phyloP scores from a whole-genome alignment of 1,140 invertebrate species.

The Bombus picipes region DNA sequence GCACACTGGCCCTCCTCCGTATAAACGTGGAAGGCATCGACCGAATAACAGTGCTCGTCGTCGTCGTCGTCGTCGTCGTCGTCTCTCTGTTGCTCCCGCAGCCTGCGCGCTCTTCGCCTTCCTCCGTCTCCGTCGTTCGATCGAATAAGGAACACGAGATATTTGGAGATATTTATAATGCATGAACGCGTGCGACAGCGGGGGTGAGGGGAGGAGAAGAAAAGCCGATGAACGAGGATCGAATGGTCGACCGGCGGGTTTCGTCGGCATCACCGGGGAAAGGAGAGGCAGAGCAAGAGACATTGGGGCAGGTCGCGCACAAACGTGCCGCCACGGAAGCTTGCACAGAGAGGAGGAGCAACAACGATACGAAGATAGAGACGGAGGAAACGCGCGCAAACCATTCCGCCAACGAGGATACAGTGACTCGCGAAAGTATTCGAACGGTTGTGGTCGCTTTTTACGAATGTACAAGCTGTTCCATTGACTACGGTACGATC shows the following conservation, averaged over 20 bases:
- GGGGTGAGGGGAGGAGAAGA: not conserved
- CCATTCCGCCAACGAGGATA: not conserved
- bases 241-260: not conserved
- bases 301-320: conserved; percentile 54
- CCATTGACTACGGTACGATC: too few species aligned
- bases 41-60: conserved; percentile 45
- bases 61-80: too few species aligned
- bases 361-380: not conserved
- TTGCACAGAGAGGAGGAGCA: not conserved
- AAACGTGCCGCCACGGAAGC: conserved; percentile 53
- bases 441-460: too few species aligned
- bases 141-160: conserved; percentile 56
- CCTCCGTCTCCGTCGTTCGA: not conserved
- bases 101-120: not conserved
- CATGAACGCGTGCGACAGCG: conserved; percentile 51
- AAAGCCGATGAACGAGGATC: conserved; percentile 3
- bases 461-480: too few species aligned
- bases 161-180: conserved; percentile 65
- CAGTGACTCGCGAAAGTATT: not conserved
- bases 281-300: conserved; percentile 19
- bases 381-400: conserved; percentile 38
- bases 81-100: not conserved
- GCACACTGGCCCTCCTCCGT: not conserved
- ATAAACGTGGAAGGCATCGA: conserved; percentile 42
- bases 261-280: not conserved